phyloP scores from a whole-genome alignment of 2,888 invertebrate species.

The Rhagonycha fulva region DNA sequence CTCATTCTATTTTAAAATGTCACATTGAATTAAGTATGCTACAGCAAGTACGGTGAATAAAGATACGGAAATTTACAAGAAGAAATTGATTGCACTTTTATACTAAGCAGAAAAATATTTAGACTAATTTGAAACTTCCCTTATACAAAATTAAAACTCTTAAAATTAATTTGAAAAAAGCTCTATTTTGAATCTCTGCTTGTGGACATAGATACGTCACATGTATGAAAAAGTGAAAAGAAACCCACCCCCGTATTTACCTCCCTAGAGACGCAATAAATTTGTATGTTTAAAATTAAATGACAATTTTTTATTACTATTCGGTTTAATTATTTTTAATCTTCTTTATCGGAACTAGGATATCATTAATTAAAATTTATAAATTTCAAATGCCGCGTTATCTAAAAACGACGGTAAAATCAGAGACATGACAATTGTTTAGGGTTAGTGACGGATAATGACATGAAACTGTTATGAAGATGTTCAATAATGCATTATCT shows the following conservation, averaged over 20 bases:
- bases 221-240: not conserved
- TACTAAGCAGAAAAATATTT: not conserved
- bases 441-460: constrained; percentile 29
- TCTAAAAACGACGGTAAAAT: constrained; percentile 19
- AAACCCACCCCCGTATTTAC: not conserved
- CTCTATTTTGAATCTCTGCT: not conserved
- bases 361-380: constrained; percentile 15
- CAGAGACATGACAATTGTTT: constrained; percentile 26
- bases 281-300: not conserved
- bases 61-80: constrained; percentile 13
- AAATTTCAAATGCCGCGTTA: constrained; percentile 11
- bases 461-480: constrained; percentile 32
- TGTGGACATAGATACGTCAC: not conserved
- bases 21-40: constrained; percentile 32
- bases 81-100: not conserved
- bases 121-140: not conserved
- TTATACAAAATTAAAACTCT: not conserved
- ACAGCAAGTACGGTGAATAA: constrained; percentile 28
- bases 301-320: not conserved
- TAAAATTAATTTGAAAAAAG: not conserved
- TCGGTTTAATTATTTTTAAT: constrained; percentile 7
- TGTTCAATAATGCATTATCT: constrained; percentile 37
- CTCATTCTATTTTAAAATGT: constrained; percentile 32
- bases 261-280: not conserved
- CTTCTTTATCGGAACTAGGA: not conserved